Conservation (phyloP, 2,888 invertebrate genomes). For the Melanophora roralis region DNA sequence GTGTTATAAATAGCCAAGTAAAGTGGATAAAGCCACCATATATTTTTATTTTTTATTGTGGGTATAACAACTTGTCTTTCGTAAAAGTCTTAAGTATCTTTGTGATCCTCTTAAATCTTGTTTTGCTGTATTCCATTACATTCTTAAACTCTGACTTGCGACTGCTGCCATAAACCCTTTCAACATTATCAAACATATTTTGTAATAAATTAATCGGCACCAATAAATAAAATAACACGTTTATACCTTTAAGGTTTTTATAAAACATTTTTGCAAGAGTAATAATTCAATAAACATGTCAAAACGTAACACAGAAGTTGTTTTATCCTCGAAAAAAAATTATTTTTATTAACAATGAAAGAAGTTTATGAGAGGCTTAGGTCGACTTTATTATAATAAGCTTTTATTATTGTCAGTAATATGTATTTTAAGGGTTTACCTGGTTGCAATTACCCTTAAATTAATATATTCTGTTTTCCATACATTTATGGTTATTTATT, state of each 20-base stretch:
- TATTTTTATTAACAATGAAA: neutral
- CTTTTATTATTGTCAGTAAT: too few species aligned
- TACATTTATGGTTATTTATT: too few species aligned
- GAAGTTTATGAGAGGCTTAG: neutral
- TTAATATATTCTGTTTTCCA: too few species aligned
- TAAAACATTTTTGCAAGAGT: conserved; percentile 34
- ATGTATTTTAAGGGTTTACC: too few species aligned
- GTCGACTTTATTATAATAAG: conserved; percentile 12
- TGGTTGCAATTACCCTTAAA: too few species aligned
- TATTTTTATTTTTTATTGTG: too few species aligned
- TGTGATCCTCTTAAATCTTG: neutral
- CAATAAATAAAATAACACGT: conserved; percentile 54
- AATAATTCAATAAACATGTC: conserved; percentile 61
- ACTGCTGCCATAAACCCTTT: conserved; percentile 9
- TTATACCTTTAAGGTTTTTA: conserved; percentile 15
- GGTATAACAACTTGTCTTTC: too few species aligned
- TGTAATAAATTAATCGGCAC: conserved; percentile 22
- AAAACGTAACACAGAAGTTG: conserved; percentile 56
- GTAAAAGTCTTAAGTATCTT: too few species aligned
- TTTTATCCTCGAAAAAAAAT: neutral
- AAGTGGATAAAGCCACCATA: too few species aligned
- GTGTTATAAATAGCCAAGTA: too few species aligned
- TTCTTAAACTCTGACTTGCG: neutral
- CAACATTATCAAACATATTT: conserved; percentile 28
- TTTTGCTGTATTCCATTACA: too few species aligned